Base-by-base conservation (phyloP, 2,113 vertebrate genomes). In the Fulmarus glacialis region DNA sequence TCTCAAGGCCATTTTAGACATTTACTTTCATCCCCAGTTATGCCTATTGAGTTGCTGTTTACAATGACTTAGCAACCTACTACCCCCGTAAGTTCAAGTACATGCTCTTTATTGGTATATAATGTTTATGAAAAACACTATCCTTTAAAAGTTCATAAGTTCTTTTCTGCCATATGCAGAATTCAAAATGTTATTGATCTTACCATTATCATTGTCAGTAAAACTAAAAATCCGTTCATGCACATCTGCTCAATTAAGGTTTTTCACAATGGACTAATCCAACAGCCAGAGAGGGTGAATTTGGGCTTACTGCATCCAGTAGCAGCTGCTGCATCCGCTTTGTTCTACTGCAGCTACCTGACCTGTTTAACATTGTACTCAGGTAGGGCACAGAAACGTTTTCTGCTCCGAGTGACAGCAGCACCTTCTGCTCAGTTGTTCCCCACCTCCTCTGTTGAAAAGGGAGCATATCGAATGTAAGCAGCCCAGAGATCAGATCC, bases 1-100 rank as follows among this genome's bases (percentile, higher is more conserved):
- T 89, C 43, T 90, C 26, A 82, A 85, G 27, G 24, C 68, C 91
- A 62, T 95, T 97, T 90, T 48, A 93, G 70, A 62, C 11, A 47
- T 32, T 43, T 36, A 52, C 27, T 91, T 94, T 56, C 48, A 82
- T 30, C 48, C 32, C 38, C 10, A 62, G 21, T 93, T 94, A 84
- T 55, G 24, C 29, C 52, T 70, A 93, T 6, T 79, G 18, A 60
- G 12, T 81, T 73, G 52, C 2, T 78, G 45, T 64, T 68, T 45
- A 55, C 24, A 68, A 9, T 12, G 36, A 62, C 17, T 48, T 27
- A 34, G 48, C 43, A 84, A 43, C 29, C 2, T 40, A 8, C 34
- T 32, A 40, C 4, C 6, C 26, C 38, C 8, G 2, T 29, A 63
- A 72, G 1, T n/a, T 48, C 70, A 72, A 64, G 14, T 29, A 59